Percentiles rank a stretch among this genome's conserved stretches.
Conservation (phyloP, 2,113 vertebrate species). For the Solea solea region DNA sequence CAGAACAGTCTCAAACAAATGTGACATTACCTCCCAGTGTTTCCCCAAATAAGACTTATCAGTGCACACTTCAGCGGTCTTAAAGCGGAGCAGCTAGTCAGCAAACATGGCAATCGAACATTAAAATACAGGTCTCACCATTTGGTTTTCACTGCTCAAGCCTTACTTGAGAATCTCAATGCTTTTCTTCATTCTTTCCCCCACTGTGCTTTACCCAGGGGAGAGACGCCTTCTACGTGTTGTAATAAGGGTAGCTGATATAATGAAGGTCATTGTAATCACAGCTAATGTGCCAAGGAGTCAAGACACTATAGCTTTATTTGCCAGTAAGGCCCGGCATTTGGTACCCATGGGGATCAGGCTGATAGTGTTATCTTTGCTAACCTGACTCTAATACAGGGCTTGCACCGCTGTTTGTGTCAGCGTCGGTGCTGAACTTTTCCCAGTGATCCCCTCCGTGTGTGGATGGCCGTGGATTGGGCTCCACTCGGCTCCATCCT, state of each 20-base stretch:
- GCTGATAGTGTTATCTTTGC: slow-evolving; percentile 84
- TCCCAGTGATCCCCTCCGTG: slow-evolving; percentile 74
- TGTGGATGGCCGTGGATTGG: slow-evolving; percentile 64
- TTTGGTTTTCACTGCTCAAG: slow-evolving; percentile 43
- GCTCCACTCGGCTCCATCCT: slow-evolving; percentile 66
- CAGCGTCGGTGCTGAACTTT: slow-evolving; percentile 76
- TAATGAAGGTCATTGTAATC: slow-evolving; percentile 87
- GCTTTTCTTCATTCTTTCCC: slow-evolving; percentile 71
- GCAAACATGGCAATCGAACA: slow-evolving; percentile 27
- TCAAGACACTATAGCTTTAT: slow-evolving; percentile 81
- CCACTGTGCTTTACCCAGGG: slow-evolving; percentile 73
- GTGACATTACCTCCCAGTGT: background rate
- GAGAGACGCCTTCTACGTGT: slow-evolving; percentile 74
- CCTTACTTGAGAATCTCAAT: slow-evolving; percentile 59
- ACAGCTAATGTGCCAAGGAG: slow-evolving; percentile 83
- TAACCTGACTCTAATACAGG: slow-evolving; percentile 85
- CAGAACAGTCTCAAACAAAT: background rate
- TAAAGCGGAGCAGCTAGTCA: slow-evolving; percentile 29
- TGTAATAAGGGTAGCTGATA: slow-evolving; percentile 84
- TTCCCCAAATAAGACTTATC: background rate
- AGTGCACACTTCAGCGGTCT: background rate
- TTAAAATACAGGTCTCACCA: slow-evolving; percentile 30
- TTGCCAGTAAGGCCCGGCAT: slow-evolving; percentile 76
- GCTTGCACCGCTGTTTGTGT: slow-evolving; percentile 76
- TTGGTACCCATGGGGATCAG: slow-evolving; percentile 75